A percentile compares a stretch with the other conserved stretches of the same genome.
phyloP scores from a whole-genome alignment of 2,113 vertebrate genomes.

The Poeciliopsis prolifica region DNA sequence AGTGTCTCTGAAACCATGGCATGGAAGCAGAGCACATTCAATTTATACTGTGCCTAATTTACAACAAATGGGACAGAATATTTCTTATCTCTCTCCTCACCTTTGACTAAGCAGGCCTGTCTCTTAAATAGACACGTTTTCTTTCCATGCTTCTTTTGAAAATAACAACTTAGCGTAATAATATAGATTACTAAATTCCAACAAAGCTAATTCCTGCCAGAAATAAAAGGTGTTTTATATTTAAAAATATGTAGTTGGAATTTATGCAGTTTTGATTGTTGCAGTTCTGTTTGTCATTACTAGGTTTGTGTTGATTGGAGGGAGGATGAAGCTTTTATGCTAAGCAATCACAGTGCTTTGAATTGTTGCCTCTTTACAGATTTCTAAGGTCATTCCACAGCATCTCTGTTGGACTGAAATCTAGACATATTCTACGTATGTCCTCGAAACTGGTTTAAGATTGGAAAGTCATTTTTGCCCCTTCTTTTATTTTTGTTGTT shows the following conservation, averaged over 20 bases:
- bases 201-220: slow-evolving; percentile 4
- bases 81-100: background rate
- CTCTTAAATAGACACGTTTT: no score
- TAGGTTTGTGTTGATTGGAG: background rate
- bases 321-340: background rate
- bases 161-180: no score
- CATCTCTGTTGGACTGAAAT: background rate
- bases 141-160: no score
- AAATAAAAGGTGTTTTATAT: background rate
- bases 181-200: background rate
- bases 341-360: background rate
- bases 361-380: background rate
- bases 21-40: slow-evolving; percentile 4
- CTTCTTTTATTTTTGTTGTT: no score
- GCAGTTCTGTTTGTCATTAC: background rate
- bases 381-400: background rate
- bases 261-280: background rate
- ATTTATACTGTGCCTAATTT: background rate
- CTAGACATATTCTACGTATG: no score
- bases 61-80: background rate
- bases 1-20: no score
- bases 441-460: no score
- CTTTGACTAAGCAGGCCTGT: background rate
- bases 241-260: no score
- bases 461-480: no score